Conservation (phyloP, 2,888 invertebrate genomes). For the Sclerodermus sp. region DNA sequence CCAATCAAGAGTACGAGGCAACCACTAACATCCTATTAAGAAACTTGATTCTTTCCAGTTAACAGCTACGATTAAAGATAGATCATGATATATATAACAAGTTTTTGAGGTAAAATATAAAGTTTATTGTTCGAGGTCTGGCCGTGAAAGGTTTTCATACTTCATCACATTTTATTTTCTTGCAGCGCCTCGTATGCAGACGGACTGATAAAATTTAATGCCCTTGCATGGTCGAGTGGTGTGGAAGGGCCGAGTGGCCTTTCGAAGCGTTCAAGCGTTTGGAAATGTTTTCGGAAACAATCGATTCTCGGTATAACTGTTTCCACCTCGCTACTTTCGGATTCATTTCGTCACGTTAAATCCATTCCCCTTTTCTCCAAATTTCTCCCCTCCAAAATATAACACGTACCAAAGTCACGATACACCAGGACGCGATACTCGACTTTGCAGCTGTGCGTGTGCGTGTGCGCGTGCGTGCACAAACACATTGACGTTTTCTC, state of each 20-base stretch:
- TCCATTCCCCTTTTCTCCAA: conserved; percentile 14
- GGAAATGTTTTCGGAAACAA: conserved; percentile 6
- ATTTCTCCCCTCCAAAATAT: conserved; percentile 12
- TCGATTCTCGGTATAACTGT: conserved; percentile 9
- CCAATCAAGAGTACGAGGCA: no score
- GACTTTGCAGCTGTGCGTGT: no score
- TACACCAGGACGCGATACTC: no score
- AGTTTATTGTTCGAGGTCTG: conserved; percentile 15
- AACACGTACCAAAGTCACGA: no score
- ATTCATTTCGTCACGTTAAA: conserved; percentile 15
- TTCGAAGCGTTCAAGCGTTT: not conserved
- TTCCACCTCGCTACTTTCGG: conserved; percentile 17
- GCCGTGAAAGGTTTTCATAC: conserved; percentile 3
- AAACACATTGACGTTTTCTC: no score
- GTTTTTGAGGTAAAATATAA: not conserved
- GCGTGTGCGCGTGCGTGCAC: no score
- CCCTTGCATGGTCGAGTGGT: conserved; percentile 12
- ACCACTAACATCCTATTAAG: no score
- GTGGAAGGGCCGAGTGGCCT: not conserved
- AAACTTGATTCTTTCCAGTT: no score
- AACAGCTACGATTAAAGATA: no score
- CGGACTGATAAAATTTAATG: conserved; percentile 21
- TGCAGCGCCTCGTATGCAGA: no score
- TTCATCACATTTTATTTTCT: no score
- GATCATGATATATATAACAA: no score